Percentiles rank a stretch among this genome's conserved stretches.
These are phyloP conservation scores for Lithophane socia DNA, from an alignment of 2,888 invertebrate genomes.

Conservation along the genomic window DNA sequence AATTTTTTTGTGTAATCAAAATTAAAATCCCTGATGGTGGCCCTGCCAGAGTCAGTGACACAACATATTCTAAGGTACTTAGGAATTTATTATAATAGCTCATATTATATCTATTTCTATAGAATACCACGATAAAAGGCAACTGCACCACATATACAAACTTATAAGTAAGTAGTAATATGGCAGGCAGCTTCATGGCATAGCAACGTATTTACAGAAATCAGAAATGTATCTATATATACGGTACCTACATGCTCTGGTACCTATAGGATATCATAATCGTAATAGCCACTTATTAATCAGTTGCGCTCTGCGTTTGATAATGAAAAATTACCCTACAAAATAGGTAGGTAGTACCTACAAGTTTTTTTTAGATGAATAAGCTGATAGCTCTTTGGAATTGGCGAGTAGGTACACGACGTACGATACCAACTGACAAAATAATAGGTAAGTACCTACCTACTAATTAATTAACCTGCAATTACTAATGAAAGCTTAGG, in stretches of 20 bases:
- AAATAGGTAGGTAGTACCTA: neutral
- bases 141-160: too few relatives aligned
- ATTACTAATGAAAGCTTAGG: constrained; percentile 1
- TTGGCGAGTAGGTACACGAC: neutral
- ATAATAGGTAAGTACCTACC: neutral
- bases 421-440: neutral
- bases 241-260: too few relatives aligned
- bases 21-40: too few relatives aligned
- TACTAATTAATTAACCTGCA: neutral
- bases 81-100: too few relatives aligned
- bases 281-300: neutral
- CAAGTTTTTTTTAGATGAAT: neutral
- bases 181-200: neutral
- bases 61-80: too few relatives aligned
- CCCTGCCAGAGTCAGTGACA: too few relatives aligned
- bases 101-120: neutral
- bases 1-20: too few relatives aligned
- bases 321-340: neutral
- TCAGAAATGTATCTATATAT: neutral
- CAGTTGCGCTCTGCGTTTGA: constrained; percentile 2
- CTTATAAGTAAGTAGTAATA: too few relatives aligned
- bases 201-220: neutral
- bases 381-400: neutral
- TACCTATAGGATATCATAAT: too few relatives aligned
- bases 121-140: neutral